These are phyloP conservation scores for Vanessa atalanta DNA, from an alignment of 1,140 invertebrate species.

Conservation along the genomic window DNA sequence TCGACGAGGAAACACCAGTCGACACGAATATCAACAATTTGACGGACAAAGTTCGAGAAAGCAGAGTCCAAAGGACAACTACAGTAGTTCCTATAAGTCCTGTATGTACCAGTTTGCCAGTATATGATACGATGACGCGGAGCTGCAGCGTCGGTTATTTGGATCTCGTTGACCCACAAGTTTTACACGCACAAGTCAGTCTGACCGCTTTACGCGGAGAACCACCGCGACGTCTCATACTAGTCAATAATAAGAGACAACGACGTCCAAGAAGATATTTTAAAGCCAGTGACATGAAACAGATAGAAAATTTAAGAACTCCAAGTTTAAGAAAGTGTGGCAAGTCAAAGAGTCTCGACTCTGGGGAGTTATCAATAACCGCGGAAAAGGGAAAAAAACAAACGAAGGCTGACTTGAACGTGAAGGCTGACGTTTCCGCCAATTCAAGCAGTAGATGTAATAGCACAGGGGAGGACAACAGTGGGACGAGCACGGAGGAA, in stretches of 20 bases:
- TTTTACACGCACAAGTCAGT: conserved; percentile 87
- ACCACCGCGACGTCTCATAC: conserved; percentile 86
- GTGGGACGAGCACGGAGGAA: conserved; percentile 36
- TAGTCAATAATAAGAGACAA: conserved; percentile 83
- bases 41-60: conserved; percentile 58
- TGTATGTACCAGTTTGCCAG: conserved; percentile 74
- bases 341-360: conserved; percentile 91
- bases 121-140: conserved; percentile 87
- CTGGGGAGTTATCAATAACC: conserved; percentile 86
- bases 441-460: conserved; percentile 53
- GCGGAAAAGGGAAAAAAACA: conserved; percentile 69
- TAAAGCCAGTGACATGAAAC: conserved; percentile 51
- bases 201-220: conserved; percentile 86
- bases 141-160: conserved; percentile 93
- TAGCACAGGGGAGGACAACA: conserved; percentile 59
- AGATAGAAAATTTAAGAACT: conserved; percentile 50
- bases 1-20: conserved; percentile 83
- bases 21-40: conserved; percentile 62
- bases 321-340: conserved; percentile 87
- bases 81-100: conserved; percentile 85
- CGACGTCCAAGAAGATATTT: conserved; percentile 52
- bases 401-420: conserved; percentile 43
- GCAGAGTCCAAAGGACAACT: conserved; percentile 82
- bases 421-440: conserved; percentile 42
- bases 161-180: conserved; percentile 87